Evolutionary conservation across 2,797 vertebrate genomes (phyloP).

Genomic region (Danio aesculapii): DNA sequence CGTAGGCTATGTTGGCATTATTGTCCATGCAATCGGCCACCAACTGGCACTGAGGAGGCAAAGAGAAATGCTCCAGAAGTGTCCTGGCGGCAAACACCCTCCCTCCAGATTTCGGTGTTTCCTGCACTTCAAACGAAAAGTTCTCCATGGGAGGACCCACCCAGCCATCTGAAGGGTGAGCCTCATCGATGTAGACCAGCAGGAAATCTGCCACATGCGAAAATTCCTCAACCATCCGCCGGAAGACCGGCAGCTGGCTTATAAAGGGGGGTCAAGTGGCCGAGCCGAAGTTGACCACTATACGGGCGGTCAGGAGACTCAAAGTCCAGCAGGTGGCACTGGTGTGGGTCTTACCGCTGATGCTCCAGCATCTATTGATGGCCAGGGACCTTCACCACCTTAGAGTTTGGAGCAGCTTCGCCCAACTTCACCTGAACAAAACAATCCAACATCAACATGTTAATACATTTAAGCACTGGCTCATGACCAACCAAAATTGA

Average conservation of each 20-base stretch:
- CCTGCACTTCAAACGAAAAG: slow-evolving; percentile 87
- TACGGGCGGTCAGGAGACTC: slow-evolving; percentile 88
- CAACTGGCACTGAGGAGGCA: slow-evolving; percentile 92
- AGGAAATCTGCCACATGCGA: slow-evolving; percentile 94
- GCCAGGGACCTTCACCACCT: slow-evolving; percentile 86
- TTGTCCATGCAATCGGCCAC: slow-evolving; percentile 99
- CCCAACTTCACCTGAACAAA: slow-evolving; percentile 90
- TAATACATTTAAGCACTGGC: not conserved
- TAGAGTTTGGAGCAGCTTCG: slow-evolving; percentile 93
- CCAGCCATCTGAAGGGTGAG: slow-evolving; percentile 97
- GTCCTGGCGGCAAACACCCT: slow-evolving; percentile 88
- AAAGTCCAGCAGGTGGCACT: slow-evolving; percentile 93
- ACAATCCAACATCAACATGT: slow-evolving; percentile 31
- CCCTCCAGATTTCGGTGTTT: slow-evolving; percentile 92
- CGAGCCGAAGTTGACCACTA: slow-evolving; percentile 98
- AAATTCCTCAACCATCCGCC: slow-evolving; percentile 94
- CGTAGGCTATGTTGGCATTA: slow-evolving; percentile 93
- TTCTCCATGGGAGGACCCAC: slow-evolving; percentile 86
- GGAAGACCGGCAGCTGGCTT: slow-evolving; percentile 92
- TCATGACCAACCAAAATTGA: not conserved
- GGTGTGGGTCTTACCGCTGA: slow-evolving; percentile 61
- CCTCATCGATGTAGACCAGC: slow-evolving; percentile 98
- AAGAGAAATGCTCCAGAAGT: slow-evolving; percentile 88
- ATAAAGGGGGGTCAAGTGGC: slow-evolving; percentile 98
- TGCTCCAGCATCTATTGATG: slow-evolving; percentile 63